Evolutionary conservation across 2,113 vertebrate genomes (phyloP).

Genomic region (Phylloscopus trochilus): DNA sequence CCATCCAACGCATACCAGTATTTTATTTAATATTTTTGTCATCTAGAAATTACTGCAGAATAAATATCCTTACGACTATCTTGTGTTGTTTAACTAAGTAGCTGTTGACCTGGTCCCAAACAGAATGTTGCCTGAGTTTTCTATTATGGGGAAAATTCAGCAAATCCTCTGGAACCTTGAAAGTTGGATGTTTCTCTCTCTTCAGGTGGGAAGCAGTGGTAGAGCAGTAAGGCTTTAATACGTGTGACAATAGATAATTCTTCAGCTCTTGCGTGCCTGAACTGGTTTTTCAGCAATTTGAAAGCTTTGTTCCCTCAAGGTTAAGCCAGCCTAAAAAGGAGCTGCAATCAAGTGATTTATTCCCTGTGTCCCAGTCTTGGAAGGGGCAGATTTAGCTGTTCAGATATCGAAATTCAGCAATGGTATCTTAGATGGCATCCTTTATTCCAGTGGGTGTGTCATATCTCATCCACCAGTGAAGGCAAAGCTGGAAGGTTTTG

Average conservation of each 20-base stretch:
- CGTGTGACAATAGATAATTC: accelerated
- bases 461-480: neutral
- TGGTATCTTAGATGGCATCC: neutral
- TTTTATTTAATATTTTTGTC: neutral
- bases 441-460: neutral
- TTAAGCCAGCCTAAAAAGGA: neutral
- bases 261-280: neutral
- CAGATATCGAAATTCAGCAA: neutral
- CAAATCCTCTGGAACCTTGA: neutral
- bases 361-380: neutral
- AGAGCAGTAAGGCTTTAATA: neutral
- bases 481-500: neutral
- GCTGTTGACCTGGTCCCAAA: neutral
- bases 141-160: neutral
- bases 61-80: neutral
- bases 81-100: neutral
- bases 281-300: neutral
- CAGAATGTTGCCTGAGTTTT: neutral
- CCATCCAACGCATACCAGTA: neutral
- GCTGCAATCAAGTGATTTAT: neutral
- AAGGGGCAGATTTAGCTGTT: neutral
- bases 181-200: neutral
- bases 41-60: neutral
- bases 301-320: neutral
- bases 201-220: neutral